Evolutionary conservation across 2,113 vertebrate genomes (phyloP), one percentile per base, ranked within the genome.

Genomic region (Meleagris gallopavo): DNA sequence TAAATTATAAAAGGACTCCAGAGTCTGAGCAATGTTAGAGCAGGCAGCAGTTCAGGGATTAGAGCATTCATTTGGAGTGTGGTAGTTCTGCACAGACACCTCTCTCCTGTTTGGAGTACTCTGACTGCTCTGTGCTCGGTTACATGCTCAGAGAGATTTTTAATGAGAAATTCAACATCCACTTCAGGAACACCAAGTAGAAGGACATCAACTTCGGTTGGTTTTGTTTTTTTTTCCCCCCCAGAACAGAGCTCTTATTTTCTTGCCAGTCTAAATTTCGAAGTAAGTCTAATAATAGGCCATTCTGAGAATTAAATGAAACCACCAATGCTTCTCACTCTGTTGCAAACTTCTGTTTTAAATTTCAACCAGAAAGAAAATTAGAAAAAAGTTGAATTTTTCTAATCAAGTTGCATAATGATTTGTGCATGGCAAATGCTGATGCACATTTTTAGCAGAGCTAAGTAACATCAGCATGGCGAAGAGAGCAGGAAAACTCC

Each of bases 391-490:
- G 25, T 52, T 80, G 78, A 75, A 45, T 84, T 95, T 96, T 90
- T 89, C 72, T 57, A 93, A 91, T 86, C 80, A 85, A 83, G 50
- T 89, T 79, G 60, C 64, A 83, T 89, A 90, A 80, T 91, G 55
- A 87, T 58, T 89, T 89, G 41, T 0, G 3, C 38, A 91, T 92
- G 89, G 78, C 46, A 70, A 87, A 87, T 21, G 18, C 78, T 77
- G 87, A 95, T 92, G 89, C 0, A 0, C 55, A 24, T 70, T 94
- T 90, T 92, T 82, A 87, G 85, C 21, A 38, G 77, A 90, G 85
- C 79, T 82, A 90, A 75, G 80, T 50, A 88, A 90, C 32, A 86
- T 60, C 77, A 81, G 77, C 80, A 89, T 60, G 66, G 73, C 21
- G 52, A 83, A 88, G 36, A 80, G 10, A 86, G 27, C 5, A 83